Conservation (phyloP, 2,113 vertebrate genomes). For the Epinephelus fuscoguttatus region DNA sequence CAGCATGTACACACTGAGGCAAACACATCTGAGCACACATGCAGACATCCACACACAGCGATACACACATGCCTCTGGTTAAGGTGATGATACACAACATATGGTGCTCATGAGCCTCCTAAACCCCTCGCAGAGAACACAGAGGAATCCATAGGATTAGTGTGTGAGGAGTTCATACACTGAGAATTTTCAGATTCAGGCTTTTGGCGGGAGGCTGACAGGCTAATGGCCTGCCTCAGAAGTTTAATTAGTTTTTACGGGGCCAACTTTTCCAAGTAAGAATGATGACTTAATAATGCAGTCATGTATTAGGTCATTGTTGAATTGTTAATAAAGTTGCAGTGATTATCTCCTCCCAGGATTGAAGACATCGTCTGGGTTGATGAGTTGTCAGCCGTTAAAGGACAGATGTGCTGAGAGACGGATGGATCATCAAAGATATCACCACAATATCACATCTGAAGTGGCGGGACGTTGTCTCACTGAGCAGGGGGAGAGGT, state of each 20-base stretch:
- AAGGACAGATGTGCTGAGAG: conserved; percentile 49
- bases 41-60: conserved; percentile 37
- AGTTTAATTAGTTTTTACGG: conserved; percentile 64
- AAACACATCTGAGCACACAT: conserved; percentile 42
- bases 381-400: conserved; percentile 46
- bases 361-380: conserved; percentile 13
- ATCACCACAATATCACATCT: conserved; percentile 1
- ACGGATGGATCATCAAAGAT: conserved; percentile 21
- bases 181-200: conserved; percentile 44
- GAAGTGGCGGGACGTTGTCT: background rate
- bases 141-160: conserved; percentile 44
- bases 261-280: conserved; percentile 49
- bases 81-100: conserved; percentile 75
- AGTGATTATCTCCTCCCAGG: conserved; percentile 47
- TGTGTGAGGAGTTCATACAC: conserved; percentile 27
- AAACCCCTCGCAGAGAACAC: conserved; percentile 43
- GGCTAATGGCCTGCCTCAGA: conserved; percentile 51
- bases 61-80: conserved; percentile 72
- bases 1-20: conserved; percentile 36
- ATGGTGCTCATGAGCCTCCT: conserved; percentile 57
- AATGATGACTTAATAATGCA: conserved; percentile 48
- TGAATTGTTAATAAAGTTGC: conserved; percentile 62
- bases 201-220: conserved; percentile 45
- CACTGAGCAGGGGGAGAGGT: background rate
- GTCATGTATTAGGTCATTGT: conserved; percentile 45